These are phyloP conservation scores for Tiphia femorata DNA, from an alignment of 2,888 invertebrate genomes.

Conservation along the genomic window DNA sequence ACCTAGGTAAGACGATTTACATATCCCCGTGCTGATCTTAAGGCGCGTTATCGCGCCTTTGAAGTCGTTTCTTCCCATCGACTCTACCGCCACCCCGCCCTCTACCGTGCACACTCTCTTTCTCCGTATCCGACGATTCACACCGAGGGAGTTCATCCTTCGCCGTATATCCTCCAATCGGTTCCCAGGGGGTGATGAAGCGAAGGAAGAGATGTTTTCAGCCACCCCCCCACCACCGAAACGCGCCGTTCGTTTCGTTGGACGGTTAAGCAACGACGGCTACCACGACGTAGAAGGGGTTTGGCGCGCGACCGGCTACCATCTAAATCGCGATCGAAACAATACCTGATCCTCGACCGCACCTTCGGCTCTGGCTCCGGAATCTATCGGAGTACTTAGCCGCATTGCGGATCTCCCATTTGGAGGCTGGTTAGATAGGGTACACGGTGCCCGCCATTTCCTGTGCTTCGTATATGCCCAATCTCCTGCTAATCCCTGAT, in stretches of 20 bases:
- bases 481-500: conserved; percentile 51
- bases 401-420: conserved; percentile 59
- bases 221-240: too few relatives aligned
- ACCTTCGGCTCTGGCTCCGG: conserved; percentile 48
- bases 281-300: too few relatives aligned
- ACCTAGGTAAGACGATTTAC: conserved; percentile 43
- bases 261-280: too few relatives aligned
- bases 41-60: conserved; percentile 25
- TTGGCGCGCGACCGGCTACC: too few relatives aligned
- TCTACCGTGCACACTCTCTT: too few relatives aligned
- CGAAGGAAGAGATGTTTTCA: too few relatives aligned
- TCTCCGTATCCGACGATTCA: too few relatives aligned
- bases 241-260: too few relatives aligned
- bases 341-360: conserved; percentile 38
- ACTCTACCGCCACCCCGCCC: too few relatives aligned
- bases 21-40: conserved; percentile 43
- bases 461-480: conserved; percentile 14
- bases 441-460: conserved; percentile 7
- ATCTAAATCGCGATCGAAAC: conserved; percentile 26
- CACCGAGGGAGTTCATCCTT: neutral
- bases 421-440: conserved; percentile 28
- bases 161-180: too few relatives aligned
- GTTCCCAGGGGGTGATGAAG: too few relatives aligned
- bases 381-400: conserved; percentile 59
- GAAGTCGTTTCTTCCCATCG: conserved; percentile 1